Base-by-base conservation (phyloP, 2,113 vertebrate genomes). In the Scatophagus argus region DNA sequence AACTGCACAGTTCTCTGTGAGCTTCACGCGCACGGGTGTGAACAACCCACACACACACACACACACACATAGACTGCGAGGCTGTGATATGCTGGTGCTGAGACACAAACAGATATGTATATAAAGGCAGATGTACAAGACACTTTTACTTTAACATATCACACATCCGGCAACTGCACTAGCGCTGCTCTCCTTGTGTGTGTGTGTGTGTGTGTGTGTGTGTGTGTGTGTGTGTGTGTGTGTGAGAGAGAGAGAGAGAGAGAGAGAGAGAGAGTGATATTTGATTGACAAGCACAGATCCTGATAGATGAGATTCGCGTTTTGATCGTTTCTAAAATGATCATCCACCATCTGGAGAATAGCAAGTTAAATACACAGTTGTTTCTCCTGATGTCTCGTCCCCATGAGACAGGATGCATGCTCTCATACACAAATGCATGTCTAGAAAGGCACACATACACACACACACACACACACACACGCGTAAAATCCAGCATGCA, bases 291-390 rank as follows among this genome's bases (percentile, higher is more conserved):
- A 71, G 73, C 73, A 47, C 75, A 85, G 62, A 82, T 88, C 82
- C 73, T 81, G 82, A 78, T 81, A 73, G 70, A 91, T 77, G 78
- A 77, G 74, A 61, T 77, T 77, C 7, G 23, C 73, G 82, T 90
- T 89, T 87, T 90, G 85, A 89, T 88, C 47, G 71, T 89, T 80
- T 86, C 77, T 70, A 81, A 90, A 87, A 87, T 89, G 85, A 91
- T 91, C 84, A 81, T 86, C 76, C 82, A 74, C 91, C 92, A 93
- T 95, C 94, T 94, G 93, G 90, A 93, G 89, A 90, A 87, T 87
- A 94, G 86, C 83, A 93, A 93, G 92, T 93, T 94, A 94, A 95
- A 93, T 82, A 94, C 87, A 92, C 93, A 94, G 90, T 92, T 89
- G 92, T 92, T 92, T 87, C 91, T 92, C 92, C 87, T 94, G 90